Evolutionary conservation across 2,797 vertebrate genomes (phyloP), one percentile per base, ranked within the genome.

Genomic region (Alosa sapidissima): DNA sequence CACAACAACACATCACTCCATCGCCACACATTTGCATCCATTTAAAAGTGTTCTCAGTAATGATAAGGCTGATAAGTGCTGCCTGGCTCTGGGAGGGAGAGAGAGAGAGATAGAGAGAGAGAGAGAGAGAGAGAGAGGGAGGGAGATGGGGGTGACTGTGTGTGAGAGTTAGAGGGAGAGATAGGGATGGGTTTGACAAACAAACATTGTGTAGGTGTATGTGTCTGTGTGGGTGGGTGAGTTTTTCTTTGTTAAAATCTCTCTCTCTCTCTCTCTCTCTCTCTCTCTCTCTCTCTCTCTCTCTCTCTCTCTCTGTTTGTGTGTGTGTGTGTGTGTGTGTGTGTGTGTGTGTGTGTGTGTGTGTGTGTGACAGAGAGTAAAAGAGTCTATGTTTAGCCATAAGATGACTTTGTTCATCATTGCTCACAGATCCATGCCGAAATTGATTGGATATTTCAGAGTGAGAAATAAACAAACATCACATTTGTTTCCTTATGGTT

Each of bases 371-470:
- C 5, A 52, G 47, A 78, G 65, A 19, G 28, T 52, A 1, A 75
- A 4, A 16, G 45, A 78, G 47, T 78, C 72, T 83, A 47, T 83
- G 82, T 60, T 68, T 52, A 75, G 62, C 60, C 48, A 78, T 19
- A 78, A 33, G 51, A 72, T 82, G 49, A 33, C 81, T 78, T 54
- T 28, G 24, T 33, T 81, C 52, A 81, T 83, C 82, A 68, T 52
- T 81, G 65, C 55, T 75, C 85, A 83, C 52, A 60, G 81, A 86
- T 24, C 60, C 84, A 72, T 86, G 85, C n/a, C 24, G 14, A 78
- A 81, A 83, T 86, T 81, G 54, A 86, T 86, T 86, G 82, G 52
- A 9, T 81, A 58, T 52, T 85, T 83, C 33, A 8, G 28, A 82
- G 11, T 72, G 54, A 24, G 41, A 47, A 47, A 48, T 45, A 28